Base-by-base conservation (phyloP, 2,888 invertebrate species). In the Drosophila ezoana region DNA sequence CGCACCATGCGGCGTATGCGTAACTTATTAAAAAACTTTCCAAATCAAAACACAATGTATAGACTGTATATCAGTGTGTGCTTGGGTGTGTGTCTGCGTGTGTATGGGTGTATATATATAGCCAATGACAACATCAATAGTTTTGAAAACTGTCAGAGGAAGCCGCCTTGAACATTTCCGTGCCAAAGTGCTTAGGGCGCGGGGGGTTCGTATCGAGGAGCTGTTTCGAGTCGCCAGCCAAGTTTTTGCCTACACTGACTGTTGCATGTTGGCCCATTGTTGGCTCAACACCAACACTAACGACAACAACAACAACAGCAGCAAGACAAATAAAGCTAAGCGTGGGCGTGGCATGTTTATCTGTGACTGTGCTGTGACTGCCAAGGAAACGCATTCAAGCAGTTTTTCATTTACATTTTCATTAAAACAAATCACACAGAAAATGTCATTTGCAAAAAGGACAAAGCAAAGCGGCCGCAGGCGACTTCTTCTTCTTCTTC, bases 391-490 rank as follows among this genome's bases (percentile, higher is more conserved):
- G 85, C 85, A 84, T 85, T 85, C 85, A 82, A 81, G 72, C 80
- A 74, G 82, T 76, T 84, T 84, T 81, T 77, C 81, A 79, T 68
- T 79, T 79, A 56, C 84, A 84, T 76, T 76, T 76, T 76, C 77
- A 77, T 83, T 84, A 84, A 83, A 86, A 86, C 83, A 84, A 84
- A 81, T 84, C 86, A 84, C 78, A 83, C 83, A 78, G 83, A 81
- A 84, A 84, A 83, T 86, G 84, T 81, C 86, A 81, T 86, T 86
- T 83, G 81, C 72, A 80, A 79, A 69, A 67, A 74, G 69, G 62
- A 78, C 81, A 83, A 76, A 79, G 74, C 77, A 45, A 43, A 63
- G 78, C 59, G 60, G 68, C 85, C 82, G 74, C 81, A 61, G 85
- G 82, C 82, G 61, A 38, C n/a, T n/a, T n/a, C n/a, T n/a, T 18